phyloP scores from a whole-genome alignment of 2,888 invertebrate genomes.

The Aelia acuminata region DNA sequence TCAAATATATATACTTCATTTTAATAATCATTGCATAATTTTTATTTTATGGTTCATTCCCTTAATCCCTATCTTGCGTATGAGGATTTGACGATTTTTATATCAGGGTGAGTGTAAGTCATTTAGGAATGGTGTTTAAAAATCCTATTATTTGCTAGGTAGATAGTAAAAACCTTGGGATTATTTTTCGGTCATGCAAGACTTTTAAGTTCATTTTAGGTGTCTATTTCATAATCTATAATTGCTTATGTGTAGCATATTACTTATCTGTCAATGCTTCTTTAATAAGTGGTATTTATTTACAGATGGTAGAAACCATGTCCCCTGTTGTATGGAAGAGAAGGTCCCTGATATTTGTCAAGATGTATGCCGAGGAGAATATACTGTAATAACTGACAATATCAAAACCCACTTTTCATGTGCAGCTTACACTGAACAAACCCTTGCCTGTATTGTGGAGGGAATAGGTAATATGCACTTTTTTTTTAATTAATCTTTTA shows the following conservation, averaged over 20 bases:
- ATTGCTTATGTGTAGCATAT: too few relatives aligned
- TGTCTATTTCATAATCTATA: too few relatives aligned
- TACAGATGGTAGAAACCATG: slow-evolving; percentile 86
- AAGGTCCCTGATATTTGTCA: slow-evolving; percentile 88
- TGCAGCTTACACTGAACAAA: slow-evolving; percentile 85
- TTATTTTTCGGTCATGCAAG: too few relatives aligned
- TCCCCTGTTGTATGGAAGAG: slow-evolving; percentile 86
- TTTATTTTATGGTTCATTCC: not conserved
- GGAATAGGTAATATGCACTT: slow-evolving; percentile 81
- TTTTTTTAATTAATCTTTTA: too few relatives aligned
- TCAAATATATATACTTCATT: not conserved
- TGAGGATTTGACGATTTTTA: not conserved
- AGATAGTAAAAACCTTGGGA: too few relatives aligned
- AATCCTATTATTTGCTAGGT: too few relatives aligned
- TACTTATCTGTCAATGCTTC: too few relatives aligned
- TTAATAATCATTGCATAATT: not conserved
- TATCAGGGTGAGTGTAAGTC: not conserved
- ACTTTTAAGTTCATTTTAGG: too few relatives aligned
- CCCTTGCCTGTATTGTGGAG: slow-evolving; percentile 86
- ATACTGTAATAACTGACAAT: slow-evolving; percentile 86
- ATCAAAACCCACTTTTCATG: slow-evolving; percentile 89
- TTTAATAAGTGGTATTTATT: not conserved
- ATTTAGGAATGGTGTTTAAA: too few relatives aligned
- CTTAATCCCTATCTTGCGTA: not conserved
- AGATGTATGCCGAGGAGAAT: slow-evolving; percentile 88